phyloP scores from a whole-genome alignment of 2,888 invertebrate genomes.

The Noctua comes region DNA sequence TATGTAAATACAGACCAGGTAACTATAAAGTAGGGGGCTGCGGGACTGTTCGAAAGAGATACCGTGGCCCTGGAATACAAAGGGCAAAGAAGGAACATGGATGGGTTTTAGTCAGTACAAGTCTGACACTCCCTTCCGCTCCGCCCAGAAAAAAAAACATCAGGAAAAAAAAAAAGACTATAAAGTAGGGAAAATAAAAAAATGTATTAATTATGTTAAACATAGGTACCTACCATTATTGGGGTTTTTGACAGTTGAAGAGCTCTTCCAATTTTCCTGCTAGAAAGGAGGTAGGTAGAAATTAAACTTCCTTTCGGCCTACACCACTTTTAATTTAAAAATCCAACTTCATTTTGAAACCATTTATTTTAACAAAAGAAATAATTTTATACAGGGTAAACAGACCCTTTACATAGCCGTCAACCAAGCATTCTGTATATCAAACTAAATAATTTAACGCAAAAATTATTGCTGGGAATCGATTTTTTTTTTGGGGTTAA shows the following conservation, averaged over 20 bases:
- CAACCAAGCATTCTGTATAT: no score
- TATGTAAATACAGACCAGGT: not conserved
- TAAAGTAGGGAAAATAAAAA: not conserved
- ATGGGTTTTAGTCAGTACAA: no score
- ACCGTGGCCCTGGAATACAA: no score
- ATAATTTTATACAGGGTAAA: not conserved
- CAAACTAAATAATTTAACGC: no score
- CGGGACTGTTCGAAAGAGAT: no score
- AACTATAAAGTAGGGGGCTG: not conserved
- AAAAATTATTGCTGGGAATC: no score
- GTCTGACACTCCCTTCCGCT: no score
- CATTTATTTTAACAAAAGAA: not conserved
- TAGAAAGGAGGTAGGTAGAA: not conserved
- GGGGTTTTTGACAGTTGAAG: not conserved
- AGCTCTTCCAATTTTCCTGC: conserved; percentile 5
- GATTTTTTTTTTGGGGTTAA: no score
- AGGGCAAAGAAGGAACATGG: no score
- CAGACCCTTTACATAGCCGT: no score
- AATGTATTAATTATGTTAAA: not conserved
- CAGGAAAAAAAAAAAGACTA: no score
- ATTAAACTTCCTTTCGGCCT: not conserved
- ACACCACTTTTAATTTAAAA: not conserved
- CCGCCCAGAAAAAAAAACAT: no score
- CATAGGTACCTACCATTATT: not conserved
- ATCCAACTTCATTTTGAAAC: not conserved